Evolutionary conservation across 1,140 invertebrate genomes (phyloP).

Genomic region (Phthorimaea operculella): DNA sequence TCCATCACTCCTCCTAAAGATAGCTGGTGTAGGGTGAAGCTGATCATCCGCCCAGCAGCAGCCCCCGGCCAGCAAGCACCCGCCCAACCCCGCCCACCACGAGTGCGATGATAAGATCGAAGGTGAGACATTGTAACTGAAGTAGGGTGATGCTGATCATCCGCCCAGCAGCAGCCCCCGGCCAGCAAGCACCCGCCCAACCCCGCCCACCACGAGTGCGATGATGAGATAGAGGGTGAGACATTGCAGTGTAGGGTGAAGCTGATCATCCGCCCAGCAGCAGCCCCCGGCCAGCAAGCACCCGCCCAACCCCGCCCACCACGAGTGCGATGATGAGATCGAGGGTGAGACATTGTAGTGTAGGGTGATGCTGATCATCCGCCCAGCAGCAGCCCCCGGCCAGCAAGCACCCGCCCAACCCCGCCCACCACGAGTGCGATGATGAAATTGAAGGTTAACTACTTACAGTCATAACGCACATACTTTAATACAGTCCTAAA

Average conservation of each 20-base stretch:
- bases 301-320: slow-evolving; percentile 9
- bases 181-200: slow-evolving; percentile 33
- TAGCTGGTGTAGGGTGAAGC: too few relatives aligned
- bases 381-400: slow-evolving; percentile 79
- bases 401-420: slow-evolving; percentile 25
- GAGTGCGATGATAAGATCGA: too few relatives aligned
- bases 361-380: slow-evolving; percentile 76
- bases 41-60: slow-evolving; percentile 87
- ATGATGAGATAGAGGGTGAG: too few relatives aligned
- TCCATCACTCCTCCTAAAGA: too few relatives aligned
- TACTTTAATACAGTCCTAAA: too few relatives aligned
- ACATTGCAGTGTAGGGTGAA: too few relatives aligned
- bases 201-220: not conserved
- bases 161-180: slow-evolving; percentile 79
- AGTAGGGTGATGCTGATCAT: too few relatives aligned
- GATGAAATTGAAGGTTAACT: slow-evolving; percentile 39
- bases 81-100: not conserved
- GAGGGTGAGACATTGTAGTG: slow-evolving; percentile 21
- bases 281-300: slow-evolving; percentile 70
- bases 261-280: slow-evolving; percentile 87
- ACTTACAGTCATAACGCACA: not conserved
- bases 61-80: slow-evolving; percentile 66
- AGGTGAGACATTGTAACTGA: too few relatives aligned
- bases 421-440: slow-evolving; percentile 26
- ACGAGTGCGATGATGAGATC: slow-evolving; percentile 44